phyloP scores from a whole-genome alignment of 1,140 invertebrate genomes.

The Trypoxylus dichotomus region DNA sequence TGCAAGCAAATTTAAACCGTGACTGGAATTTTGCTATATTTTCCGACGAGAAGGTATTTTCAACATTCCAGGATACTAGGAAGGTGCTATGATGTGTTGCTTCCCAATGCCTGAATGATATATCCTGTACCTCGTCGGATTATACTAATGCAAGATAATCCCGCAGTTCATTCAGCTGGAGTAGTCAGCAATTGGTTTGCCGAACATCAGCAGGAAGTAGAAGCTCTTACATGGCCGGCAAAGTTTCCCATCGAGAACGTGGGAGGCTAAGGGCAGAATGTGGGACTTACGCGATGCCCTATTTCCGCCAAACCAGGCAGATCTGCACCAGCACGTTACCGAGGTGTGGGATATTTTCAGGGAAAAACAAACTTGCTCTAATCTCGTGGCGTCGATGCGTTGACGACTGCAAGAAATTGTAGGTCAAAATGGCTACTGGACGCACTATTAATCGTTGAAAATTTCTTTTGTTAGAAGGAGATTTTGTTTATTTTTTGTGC shows the following conservation, averaged over 20 bases:
- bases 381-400: background rate
- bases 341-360: background rate
- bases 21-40: no score
- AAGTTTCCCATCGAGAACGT: conserved; percentile 5
- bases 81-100: no score
- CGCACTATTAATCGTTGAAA: conserved; percentile 9
- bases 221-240: background rate
- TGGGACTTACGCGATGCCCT: background rate
- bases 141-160: no score
- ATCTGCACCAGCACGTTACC: background rate
- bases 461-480: no score
- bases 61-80: no score
- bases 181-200: no score
- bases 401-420: background rate
- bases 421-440: background rate
- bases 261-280: background rate
- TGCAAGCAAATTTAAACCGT: background rate
- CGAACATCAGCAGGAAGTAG: background rate
- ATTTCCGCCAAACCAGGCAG: background rate
- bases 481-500: no score
- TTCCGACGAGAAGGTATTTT: no score
- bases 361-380: background rate
- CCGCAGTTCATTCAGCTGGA: no score
- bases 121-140: no score
- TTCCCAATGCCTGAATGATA: no score